Conservation (phyloP, 2,888 invertebrate species). For the Archips crataeganus region DNA sequence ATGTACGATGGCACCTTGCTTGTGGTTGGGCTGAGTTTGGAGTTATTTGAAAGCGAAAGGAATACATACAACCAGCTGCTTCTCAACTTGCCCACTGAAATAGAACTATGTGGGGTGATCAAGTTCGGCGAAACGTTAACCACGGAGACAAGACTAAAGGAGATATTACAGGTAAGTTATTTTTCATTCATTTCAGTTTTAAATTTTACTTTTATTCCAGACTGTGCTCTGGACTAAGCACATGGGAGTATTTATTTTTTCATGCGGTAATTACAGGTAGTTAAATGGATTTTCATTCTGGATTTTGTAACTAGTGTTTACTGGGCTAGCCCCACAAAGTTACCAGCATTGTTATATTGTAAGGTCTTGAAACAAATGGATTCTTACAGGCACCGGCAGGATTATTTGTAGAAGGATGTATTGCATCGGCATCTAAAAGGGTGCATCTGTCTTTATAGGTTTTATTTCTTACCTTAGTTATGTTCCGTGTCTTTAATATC, state of each 20-base stretch:
- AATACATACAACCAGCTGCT: slow-evolving; percentile 82
- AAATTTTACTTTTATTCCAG: neutral
- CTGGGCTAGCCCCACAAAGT: too few relatives aligned
- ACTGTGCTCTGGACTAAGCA: neutral
- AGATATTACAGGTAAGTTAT: slow-evolving; percentile 80
- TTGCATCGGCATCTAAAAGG: too few relatives aligned
- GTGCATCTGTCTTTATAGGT: too few relatives aligned
- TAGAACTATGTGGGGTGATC: slow-evolving; percentile 91
- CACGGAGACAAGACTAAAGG: slow-evolving; percentile 87
- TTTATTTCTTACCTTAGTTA: too few relatives aligned
- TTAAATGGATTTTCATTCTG: too few relatives aligned
- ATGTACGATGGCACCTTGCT: slow-evolving; percentile 90
- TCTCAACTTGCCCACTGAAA: slow-evolving; percentile 90
- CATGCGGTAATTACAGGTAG: neutral
- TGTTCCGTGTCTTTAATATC: too few relatives aligned
- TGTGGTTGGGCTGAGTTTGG: slow-evolving; percentile 89
- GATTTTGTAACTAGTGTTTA: too few relatives aligned
- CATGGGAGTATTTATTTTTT: too few relatives aligned
- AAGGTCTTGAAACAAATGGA: too few relatives aligned
- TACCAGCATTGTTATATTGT: too few relatives aligned
- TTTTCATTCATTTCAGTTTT: neutral
- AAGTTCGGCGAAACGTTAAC: slow-evolving; percentile 87
- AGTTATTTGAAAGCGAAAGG: slow-evolving; percentile 85
- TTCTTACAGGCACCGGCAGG: too few relatives aligned
- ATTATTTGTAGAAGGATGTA: too few relatives aligned